Percentiles rank a stretch among this genome's conserved stretches.
phyloP scores from a whole-genome alignment of 2,888 invertebrate species.

The Hypercompe scribonia region DNA sequence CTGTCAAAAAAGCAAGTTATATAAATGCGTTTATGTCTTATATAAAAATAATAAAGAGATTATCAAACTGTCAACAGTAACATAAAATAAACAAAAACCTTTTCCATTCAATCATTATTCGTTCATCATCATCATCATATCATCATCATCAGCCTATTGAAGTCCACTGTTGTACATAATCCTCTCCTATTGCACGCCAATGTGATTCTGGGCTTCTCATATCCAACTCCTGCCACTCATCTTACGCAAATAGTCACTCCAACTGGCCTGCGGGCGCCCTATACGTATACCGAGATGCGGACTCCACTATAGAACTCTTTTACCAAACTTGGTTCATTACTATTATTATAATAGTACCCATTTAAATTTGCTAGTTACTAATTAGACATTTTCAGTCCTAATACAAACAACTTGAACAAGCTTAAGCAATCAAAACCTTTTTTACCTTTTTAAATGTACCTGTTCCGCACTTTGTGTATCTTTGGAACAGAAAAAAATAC shows the following conservation, averaged over 20 bases:
- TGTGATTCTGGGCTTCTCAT: too few relatives aligned
- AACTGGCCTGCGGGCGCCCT: too few relatives aligned
- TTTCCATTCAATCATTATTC: too few relatives aligned
- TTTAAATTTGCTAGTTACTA: slow-evolving; percentile 25
- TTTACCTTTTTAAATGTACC: slow-evolving; percentile 12
- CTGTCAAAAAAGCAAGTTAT: not conserved
- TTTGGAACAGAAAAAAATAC: slow-evolving; percentile 21
- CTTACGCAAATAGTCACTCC: too few relatives aligned
- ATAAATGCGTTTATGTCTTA: not conserved
- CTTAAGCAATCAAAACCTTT: slow-evolving; percentile 37
- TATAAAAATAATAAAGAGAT: not conserved
- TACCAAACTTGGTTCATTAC: too few relatives aligned
- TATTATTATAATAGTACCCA: slow-evolving; percentile 19
- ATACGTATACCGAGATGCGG: too few relatives aligned
- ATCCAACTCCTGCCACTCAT: too few relatives aligned
- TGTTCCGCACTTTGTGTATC: slow-evolving; percentile 23
- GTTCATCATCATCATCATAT: too few relatives aligned
- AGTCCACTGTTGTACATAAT: too few relatives aligned
- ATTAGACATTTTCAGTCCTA: slow-evolving; percentile 33
- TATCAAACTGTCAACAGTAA: not conserved
- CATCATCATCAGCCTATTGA: too few relatives aligned
- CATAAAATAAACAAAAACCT: not conserved
- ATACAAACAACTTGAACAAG: slow-evolving; percentile 38
- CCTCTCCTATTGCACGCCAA: too few relatives aligned
- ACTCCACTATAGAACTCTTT: too few relatives aligned